Base-by-base conservation (phyloP, 2,113 vertebrate genomes). In the Seriola aureovittata region DNA sequence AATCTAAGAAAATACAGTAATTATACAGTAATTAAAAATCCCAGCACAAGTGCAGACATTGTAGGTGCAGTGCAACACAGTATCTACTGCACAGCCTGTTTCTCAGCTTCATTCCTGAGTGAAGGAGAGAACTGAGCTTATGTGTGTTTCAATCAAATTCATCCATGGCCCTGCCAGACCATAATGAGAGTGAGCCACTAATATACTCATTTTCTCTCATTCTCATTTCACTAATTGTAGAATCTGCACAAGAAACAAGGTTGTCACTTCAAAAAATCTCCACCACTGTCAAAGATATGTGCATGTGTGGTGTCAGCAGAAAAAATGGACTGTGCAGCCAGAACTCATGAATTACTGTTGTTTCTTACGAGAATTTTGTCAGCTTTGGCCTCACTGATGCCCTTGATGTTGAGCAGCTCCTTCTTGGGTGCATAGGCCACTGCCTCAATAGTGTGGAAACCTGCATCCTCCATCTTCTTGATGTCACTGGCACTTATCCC, bases 381-480 rank as follows among this genome's bases (percentile, higher is more conserved):
- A 0, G 98, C 98, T 93, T 99, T 99, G 84, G 97, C 96, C 91
- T 99, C 98, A 8, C 98, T 99, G 93, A 99, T 99, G 81, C 98
- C 98, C 85, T 99, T 99, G 85, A 99, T 99, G 88, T 96, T 97
- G 55, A 99, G 96, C 40, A 99, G 93, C 85, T 99, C 98, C 81
- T 99, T 99, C 93, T 99, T 99, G 3, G 98, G 98, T 0, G 97
- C 96, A 3, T 99, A 99, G n/a, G 98, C 97, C 67, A 99, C 97
- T 0, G 98, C 96, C 91, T 99, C 98, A 5, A 99, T 97, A 0
- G 98, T 99, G 93, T 99, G 98, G 91, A 97, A 99, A 3, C 98
- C 98, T 32, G 98, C 97, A 32, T 99, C 98, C 91, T 98, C 98
- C 80, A 99, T 79, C 80, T 98, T 99, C 93, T 99, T 99, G 76